Evolutionary conservation across 2,113 vertebrate species (phyloP).

Genomic region (Lonchura striata): DNA sequence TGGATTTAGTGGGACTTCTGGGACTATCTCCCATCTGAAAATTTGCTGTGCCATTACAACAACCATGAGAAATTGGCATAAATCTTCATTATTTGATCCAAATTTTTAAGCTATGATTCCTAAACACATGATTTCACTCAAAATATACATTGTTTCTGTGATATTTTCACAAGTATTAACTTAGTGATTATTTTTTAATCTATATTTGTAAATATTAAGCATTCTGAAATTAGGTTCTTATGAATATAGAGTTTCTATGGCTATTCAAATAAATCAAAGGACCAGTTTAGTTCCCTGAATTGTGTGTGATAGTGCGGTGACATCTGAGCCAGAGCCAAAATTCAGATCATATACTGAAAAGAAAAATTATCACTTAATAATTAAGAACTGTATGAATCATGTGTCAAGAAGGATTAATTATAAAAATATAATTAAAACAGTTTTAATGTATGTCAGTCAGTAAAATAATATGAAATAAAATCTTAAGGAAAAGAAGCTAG

Average conservation of each 20-base stretch:
- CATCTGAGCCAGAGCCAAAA: background rate
- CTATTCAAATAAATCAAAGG: background rate
- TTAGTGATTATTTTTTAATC: background rate
- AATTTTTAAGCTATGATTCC: background rate
- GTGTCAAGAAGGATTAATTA: background rate
- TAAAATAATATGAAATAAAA: background rate
- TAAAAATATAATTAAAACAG: background rate
- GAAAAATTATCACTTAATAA: background rate
- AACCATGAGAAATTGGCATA: background rate
- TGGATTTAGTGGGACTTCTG: background rate
- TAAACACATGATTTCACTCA: background rate
- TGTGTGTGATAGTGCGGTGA: background rate
- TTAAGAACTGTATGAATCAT: background rate
- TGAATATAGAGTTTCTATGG: background rate
- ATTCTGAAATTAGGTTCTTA: background rate
- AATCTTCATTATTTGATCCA: background rate
- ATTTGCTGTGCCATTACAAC: background rate
- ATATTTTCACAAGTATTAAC: background rate
- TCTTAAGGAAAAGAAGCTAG: background rate
- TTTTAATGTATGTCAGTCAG: background rate
- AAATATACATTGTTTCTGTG: background rate
- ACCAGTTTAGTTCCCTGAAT: background rate
- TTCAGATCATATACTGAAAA: background rate
- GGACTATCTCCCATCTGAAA: background rate
- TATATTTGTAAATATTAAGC: background rate